These are phyloP conservation scores for Pholis gunnellus DNA, from an alignment of 2,113 vertebrate species.

Conservation along the genomic window DNA sequence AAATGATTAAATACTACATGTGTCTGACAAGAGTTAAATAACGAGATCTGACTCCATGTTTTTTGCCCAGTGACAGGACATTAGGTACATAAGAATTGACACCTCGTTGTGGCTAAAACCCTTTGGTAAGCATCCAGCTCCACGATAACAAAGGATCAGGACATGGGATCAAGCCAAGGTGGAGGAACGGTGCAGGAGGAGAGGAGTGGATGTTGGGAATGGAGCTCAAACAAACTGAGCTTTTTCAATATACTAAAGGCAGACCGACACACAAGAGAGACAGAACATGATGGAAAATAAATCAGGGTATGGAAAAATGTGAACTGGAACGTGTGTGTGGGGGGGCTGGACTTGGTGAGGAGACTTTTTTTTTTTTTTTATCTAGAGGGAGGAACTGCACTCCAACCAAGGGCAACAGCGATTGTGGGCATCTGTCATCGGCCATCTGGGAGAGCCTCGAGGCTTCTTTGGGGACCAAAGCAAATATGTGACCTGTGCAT, in stretches of 20 bases:
- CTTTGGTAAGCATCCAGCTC: constrained; percentile 33
- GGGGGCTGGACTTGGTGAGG: constrained; percentile 13
- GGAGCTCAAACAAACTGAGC: constrained; percentile 3
- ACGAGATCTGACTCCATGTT: background rate
- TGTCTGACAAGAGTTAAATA: background rate
- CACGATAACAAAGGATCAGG: constrained; percentile 25
- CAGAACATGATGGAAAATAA: constrained; percentile 14
- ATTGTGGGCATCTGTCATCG: constrained; percentile 79
- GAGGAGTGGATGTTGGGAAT: constrained; percentile 3
- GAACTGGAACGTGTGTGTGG: constrained; percentile 15
- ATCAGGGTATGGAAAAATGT: constrained; percentile 33
- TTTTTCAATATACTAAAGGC: background rate
- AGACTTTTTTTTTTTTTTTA: constrained; percentile 38
- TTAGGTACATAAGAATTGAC: constrained; percentile 2
- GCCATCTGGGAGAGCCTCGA: constrained; percentile 75
- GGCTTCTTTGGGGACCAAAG: constrained; percentile 60
- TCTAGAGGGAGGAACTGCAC: constrained; percentile 48
- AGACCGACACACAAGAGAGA: background rate
- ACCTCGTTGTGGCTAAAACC: constrained; percentile 27
- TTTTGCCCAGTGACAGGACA: background rate
- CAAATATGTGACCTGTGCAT: constrained; percentile 71
- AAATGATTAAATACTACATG: background rate
- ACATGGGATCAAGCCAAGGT: constrained; percentile 52
- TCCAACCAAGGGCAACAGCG: constrained; percentile 75
- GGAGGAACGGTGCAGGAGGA: constrained; percentile 10